Base-by-base conservation (phyloP, 2,113 vertebrate genomes). In the Neodon shergylaensis region DNA sequence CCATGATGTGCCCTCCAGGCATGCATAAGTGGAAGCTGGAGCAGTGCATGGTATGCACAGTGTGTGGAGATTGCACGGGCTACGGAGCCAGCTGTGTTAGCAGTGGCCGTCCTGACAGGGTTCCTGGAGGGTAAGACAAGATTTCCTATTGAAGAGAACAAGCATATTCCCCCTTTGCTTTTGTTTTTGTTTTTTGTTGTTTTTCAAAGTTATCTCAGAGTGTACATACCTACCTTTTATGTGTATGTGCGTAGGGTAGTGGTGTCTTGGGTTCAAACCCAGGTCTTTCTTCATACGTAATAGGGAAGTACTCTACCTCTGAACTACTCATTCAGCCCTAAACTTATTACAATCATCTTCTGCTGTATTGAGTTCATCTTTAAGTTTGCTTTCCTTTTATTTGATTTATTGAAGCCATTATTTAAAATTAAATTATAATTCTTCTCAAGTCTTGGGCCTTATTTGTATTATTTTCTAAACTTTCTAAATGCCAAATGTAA, bases 21-120 rank as follows among this genome's bases (percentile, higher is more conserved):
- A 99, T 99, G 99, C 99, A 99, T 98, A 99, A 99, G 78, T 99
- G 99, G 99, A 99, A 99, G 98, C 93, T 99, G 98, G 99, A 99
- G 94, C 99, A 99, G 98, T 99, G 99, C 96, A 99, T 99, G 99
- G 99, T 99, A 66, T 99, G 99, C 98, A 99, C 99, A 0, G 99
- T 99, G 21, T 99, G 99, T 96, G 99, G 99, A 19, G 99, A 99
- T 96, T 99, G 99, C 97, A 99, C 99, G 0, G 99, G 99, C 65
- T 99, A 99, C 16, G 99, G 99, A 31, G 99, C 99, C 88, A 99
- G 99, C 98, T 99, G 99, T 97, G 99, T 99, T 91, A 99, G 99
- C 95, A 99, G 99, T 10, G 99, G 99, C 3, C 98, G 99, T 61
- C 99, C 99, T 39, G 99, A 99, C 96, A 98, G 99, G 97, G 99